Base-by-base conservation (phyloP, 2,113 vertebrate species). In the Siniperca knerii region DNA sequence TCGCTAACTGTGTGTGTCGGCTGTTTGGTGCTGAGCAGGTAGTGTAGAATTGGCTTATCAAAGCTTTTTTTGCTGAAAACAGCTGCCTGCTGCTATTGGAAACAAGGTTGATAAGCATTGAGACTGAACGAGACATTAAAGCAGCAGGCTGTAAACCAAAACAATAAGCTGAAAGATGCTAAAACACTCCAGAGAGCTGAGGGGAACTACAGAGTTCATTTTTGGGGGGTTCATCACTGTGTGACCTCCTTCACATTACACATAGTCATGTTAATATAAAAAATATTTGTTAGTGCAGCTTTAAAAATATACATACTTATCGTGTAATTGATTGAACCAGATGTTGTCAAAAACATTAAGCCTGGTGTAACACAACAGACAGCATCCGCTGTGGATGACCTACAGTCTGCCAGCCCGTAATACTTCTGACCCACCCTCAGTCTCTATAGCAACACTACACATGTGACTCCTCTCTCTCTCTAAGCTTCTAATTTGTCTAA, bases 401-500 rank as follows among this genome's bases (percentile, higher is more conserved):
- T 83, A 77, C 81, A 86, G 81, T 57, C 87, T 72, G 54, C 77
- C 75, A 92, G 57, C 80, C 88, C 87, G 87, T 87, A 88, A 87
- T 89, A 86, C 81, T 73, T 35, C 69, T 79, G 65, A 74, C 83
- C 92, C 83, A 87, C 72, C 89, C 75, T 69, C 67, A 1, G 83
- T 92, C 84, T 75, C 87, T 75, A 85, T 83, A 70, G 92, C 82
- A 90, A 88, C 84, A 8, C 29, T 46, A 79, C 91, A 89, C 85
- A 89, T 89, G 85, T 83, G 78, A 90, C 88, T 88, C 82, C 68
- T 77, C 77, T 76, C 65, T 68, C 69, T 76, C 83, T 82, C 81
- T 80, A 73, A 92, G 91, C 90, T 92, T 92, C 88, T 92, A 94
- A 94, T 93, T 93, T 93, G 90, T 85, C 87, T 84, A 79, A 92